A percentile compares a stretch with the other conserved stretches of the same genome.
Evolutionary conservation across 2,797 vertebrate genomes (phyloP).

Genomic region (Synaphobranchus kaupii): DNA sequence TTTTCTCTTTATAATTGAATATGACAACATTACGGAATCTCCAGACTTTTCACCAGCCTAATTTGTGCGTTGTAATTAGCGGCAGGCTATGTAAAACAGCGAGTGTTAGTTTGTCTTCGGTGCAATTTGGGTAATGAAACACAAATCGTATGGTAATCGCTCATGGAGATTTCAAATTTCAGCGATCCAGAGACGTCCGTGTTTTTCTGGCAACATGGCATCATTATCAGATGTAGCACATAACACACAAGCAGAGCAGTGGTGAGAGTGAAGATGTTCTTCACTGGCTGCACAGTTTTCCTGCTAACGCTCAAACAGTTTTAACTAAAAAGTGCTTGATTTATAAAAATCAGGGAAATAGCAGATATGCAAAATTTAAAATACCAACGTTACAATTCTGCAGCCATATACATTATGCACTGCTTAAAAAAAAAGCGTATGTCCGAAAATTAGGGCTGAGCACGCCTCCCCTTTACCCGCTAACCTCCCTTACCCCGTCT

Average conservation of each 20-base stretch:
- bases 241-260: not conserved
- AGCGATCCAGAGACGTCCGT: not conserved
- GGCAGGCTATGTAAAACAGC: not conserved
- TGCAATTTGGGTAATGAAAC: not conserved
- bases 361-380: not conserved
- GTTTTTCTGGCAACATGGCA: not conserved
- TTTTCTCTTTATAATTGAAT: constrained; percentile 33
- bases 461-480: too few relatives aligned
- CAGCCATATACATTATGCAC: not conserved
- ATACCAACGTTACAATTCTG: not conserved
- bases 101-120: constrained; percentile 18
- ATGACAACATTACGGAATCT: constrained; percentile 28
- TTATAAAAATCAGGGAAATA: not conserved
- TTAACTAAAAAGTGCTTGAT: not conserved
- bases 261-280: not conserved
- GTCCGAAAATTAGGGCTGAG: not conserved
- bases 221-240: not conserved
- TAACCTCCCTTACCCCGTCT: not conserved
- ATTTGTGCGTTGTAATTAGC: not conserved
- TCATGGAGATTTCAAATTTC: constrained; percentile 7
- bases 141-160: constrained; percentile 17
- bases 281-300: not conserved
- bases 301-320: not conserved
- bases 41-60: not conserved
- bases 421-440: not conserved